Conservation (phyloP, 1,140 invertebrate genomes). For the Leptestheria dahalacensis region DNA sequence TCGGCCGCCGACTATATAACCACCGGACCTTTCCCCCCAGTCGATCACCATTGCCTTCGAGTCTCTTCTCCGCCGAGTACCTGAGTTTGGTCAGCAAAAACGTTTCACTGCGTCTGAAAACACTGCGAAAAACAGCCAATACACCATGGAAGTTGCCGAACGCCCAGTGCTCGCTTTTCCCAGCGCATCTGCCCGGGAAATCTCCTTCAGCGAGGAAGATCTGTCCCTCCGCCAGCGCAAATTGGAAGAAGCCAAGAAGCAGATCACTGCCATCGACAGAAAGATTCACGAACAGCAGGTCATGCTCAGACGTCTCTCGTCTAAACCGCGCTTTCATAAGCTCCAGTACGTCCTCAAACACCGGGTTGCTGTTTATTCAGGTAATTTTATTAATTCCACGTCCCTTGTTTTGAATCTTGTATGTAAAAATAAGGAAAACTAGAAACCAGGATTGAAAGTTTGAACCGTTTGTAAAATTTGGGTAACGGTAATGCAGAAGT, state of each 20-base stretch:
- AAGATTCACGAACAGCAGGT: constrained; percentile 12
- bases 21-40: too few relatives aligned
- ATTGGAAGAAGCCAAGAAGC: constrained; percentile 14
- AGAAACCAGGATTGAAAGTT: too few relatives aligned
- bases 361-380: constrained; percentile 15
- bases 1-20: neutral
- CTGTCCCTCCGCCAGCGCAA: constrained; percentile 8
- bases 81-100: too few relatives aligned
- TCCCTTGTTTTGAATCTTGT: neutral
- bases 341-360: constrained; percentile 16
- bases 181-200: neutral
- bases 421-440: too few relatives aligned
- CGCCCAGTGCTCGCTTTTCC: constrained; percentile 7
- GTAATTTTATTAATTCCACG: neutral
- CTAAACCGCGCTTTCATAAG: constrained; percentile 8
- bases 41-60: too few relatives aligned
- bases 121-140: too few relatives aligned
- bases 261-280: constrained; percentile 7
- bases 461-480: too few relatives aligned
- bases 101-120: too few relatives aligned
- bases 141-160: constrained; percentile 8
- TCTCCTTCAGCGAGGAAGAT: neutral
- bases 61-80: too few relatives aligned
- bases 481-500: neutral
- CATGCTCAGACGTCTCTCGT: constrained; percentile 10